Evolutionary conservation across 1,140 invertebrate species (phyloP), one percentile per base, ranked within the genome.

Genomic region (Caenorhabditis briggsae): DNA sequence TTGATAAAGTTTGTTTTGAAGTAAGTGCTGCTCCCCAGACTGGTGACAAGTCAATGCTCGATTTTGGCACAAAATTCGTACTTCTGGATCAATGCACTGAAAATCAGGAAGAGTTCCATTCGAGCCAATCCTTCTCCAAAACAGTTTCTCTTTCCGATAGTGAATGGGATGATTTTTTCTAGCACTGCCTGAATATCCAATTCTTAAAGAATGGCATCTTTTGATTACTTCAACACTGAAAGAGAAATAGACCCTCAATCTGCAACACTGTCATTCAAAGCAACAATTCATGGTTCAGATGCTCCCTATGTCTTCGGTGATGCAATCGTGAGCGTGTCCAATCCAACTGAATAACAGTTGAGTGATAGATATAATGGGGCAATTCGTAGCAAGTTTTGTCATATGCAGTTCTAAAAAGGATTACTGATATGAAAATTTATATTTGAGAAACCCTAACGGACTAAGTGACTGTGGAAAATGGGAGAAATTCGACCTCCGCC

Each of bases 41-140:
- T 33, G 33, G 33, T 3, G 33, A 48, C 20, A 85, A 25, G 20
- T 85, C 58, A 70, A 70, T 50, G 2, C 25, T 53, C 2, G 84
- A 33, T 18, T 14, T 82, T 7, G 65, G 50, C 14, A 64, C n/a
- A 12, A 82, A n/a, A 48, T 43, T 56, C 48, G 41, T 78, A 82
- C n/a, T 82, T 50, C 46, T 85, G 87, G 46, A 84, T 48, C 56
- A 70, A 6, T 2, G 86, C 74, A 20, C 11, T 23, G n/a, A 85
- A 55, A 55, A 61, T 82, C 20, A 88, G 41, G 87, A 88, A 88
- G 18, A 88, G 65, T 23, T 88, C 87, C 48, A 88, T 58, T 8
- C 87, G 50, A n/a, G 88, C 88, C 43, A 88, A n/a, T 23, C 88
- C 83, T 61, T 89, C 88, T 43, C 88, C 88, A 11, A 83, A 53